These are phyloP conservation scores for Zosterops borbonicus DNA, from an alignment of 2,113 vertebrate species.

Conservation along the genomic window DNA sequence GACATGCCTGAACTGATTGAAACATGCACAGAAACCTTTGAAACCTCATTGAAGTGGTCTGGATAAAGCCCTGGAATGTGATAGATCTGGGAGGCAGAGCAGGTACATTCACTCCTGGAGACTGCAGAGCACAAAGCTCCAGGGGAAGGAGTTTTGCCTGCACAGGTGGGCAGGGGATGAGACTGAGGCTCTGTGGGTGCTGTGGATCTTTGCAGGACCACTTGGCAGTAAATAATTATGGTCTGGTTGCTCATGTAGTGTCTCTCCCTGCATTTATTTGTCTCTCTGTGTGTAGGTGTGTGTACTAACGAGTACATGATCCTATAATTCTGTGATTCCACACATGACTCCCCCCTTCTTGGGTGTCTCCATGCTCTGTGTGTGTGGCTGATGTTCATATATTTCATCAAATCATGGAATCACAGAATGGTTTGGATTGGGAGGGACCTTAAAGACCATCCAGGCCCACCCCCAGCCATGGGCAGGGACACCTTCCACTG, in stretches of 20 bases:
- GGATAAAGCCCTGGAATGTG: slow-evolving; percentile 54
- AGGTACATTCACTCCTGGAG: not conserved
- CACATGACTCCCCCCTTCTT: not conserved
- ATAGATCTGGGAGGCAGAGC: slow-evolving; percentile 6
- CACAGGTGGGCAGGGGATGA: not conserved
- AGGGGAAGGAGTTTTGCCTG: not conserved
- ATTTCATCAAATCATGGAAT: not conserved
- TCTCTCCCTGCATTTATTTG: not conserved
- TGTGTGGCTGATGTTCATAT: not conserved
- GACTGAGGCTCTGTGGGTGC: not conserved
- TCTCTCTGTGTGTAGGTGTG: not conserved
- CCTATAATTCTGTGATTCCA: not conserved
- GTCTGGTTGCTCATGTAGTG: not conserved
- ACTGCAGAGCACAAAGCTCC: not conserved
- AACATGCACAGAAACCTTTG: slow-evolving; percentile 47
- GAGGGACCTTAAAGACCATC: not conserved
- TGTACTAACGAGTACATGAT: not conserved
- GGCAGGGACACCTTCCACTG: fast-evolving
- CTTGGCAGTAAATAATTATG: not conserved
- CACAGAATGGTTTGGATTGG: not conserved
- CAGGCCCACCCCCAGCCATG: fast-evolving
- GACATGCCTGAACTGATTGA: slow-evolving; percentile 65
- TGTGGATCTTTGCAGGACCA: not conserved
- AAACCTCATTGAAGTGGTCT: slow-evolving; percentile 44
- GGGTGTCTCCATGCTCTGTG: not conserved